phyloP scores from a whole-genome alignment of 2,888 invertebrate genomes.

The Morpho achilles region DNA sequence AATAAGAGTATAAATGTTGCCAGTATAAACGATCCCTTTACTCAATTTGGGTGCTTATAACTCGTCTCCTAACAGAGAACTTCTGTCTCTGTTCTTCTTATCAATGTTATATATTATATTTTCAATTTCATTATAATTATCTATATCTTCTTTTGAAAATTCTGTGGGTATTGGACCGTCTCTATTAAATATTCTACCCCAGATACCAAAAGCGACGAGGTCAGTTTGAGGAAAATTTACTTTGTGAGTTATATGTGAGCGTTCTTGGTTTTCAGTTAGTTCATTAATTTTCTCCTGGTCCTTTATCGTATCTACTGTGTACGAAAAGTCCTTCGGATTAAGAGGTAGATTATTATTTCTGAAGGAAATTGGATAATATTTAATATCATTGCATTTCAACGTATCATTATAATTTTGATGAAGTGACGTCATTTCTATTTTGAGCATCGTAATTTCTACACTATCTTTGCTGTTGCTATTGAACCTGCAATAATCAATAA shows the following conservation, averaged over 20 bases:
- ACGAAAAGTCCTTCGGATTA: constrained; percentile 48
- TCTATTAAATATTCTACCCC: constrained; percentile 66
- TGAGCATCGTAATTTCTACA: constrained; percentile 58
- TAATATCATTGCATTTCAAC: constrained; percentile 52
- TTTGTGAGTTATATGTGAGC: constrained; percentile 41
- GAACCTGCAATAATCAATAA: constrained; percentile 51
- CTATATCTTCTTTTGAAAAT: constrained; percentile 42
- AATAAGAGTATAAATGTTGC: too few relatives aligned
- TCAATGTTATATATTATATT: constrained; percentile 41
- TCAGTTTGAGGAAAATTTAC: constrained; percentile 55
- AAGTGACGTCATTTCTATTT: constrained; percentile 61
- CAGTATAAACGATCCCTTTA: too few relatives aligned
- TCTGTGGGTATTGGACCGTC: constrained; percentile 55
- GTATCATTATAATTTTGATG: constrained; percentile 50
- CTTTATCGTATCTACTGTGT: constrained; percentile 23
- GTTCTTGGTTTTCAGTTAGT: constrained; percentile 16
- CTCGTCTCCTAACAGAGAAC: constrained; percentile 1
- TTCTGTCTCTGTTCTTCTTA: constrained; percentile 2
- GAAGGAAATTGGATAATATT: constrained; percentile 74
- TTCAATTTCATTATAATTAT: constrained; percentile 44
- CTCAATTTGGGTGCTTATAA: neutral
- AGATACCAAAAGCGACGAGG: constrained; percentile 68
- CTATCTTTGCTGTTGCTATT: constrained; percentile 40
- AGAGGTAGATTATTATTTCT: constrained; percentile 71
- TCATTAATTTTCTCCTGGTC: constrained; percentile 7